Evolutionary conservation across 1,140 invertebrate genomes (phyloP), one percentile per base, ranked within the genome.

Genomic region (Lanistes nyassanus): DNA sequence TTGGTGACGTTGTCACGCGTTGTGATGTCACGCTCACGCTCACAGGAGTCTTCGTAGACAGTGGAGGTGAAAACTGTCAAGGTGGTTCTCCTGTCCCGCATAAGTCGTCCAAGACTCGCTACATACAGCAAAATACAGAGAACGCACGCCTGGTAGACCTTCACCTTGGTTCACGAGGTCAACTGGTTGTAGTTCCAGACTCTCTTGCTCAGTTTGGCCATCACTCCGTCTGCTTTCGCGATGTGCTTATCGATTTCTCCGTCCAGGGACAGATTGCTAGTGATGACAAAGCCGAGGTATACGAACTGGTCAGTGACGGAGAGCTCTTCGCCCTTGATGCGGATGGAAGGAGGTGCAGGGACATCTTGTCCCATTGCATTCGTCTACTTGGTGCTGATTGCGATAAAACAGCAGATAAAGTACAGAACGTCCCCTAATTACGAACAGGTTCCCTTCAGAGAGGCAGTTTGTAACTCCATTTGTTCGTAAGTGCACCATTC

Each of bases 51-150:
- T n/a, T n/a, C n/a, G n/a, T n/a, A n/a, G n/a, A n/a, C n/a, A n/a
- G n/a, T n/a, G n/a, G n/a, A n/a, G n/a, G n/a, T n/a, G n/a, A n/a
- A n/a, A n/a, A n/a, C n/a, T n/a, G n/a, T n/a, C n/a, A n/a, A n/a
- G n/a, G n/a, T n/a, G n/a, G n/a, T 4, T 62, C 2, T 62, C 58
- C 34, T 62, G 58, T 0, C n/a, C 34, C 13, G 58, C 13, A n/a
- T 9, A n/a, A 9, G 11, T n/a, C 7, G 58, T 62, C 68, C 4
- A 19, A 9, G 58, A 72, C 70, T 60, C 53, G 66, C 75, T 76
- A 68, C 53, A 55, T 79, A 67, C 70, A 67, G 62, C 3, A 72
- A n/a, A 51, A 34, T 71, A 23, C 13, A 19, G 23, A 60, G 39
- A 23, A 53, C 16, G 58, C 37, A 69, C 26, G 51, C 53, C 60